Conservation (phyloP, 1,140 invertebrate species). For the Xylocopa sonorina region DNA sequence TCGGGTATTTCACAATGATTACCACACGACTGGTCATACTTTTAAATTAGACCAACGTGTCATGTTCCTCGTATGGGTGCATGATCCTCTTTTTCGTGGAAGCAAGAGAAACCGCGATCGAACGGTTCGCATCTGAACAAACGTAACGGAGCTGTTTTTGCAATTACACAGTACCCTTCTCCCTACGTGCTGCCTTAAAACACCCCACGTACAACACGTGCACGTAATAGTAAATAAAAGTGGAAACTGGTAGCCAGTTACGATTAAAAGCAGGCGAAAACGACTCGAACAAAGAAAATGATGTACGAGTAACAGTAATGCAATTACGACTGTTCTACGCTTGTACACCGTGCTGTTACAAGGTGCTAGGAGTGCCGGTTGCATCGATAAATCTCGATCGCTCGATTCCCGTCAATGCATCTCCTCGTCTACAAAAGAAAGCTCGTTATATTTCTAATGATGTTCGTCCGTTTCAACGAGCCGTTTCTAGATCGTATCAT, state of each 20-base stretch:
- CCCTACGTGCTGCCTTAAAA: too few species aligned
- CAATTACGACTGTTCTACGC: slow-evolving; percentile 3
- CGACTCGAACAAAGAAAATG: slow-evolving; percentile 7
- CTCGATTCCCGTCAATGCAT: not conserved
- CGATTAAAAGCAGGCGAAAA: too few species aligned
- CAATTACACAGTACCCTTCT: not conserved
- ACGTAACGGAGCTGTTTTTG: slow-evolving; percentile 11
- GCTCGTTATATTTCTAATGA: not conserved
- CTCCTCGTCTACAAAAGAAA: not conserved
- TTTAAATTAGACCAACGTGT: slow-evolving; percentile 1
- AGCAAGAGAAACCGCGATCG: not conserved
- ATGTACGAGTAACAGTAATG: slow-evolving; percentile 29
- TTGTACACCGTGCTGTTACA: slow-evolving; percentile 44
- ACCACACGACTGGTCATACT: not conserved
- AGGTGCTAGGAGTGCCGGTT: slow-evolving; percentile 25
- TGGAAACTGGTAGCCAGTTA: slow-evolving; percentile 16
- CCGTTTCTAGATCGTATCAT: not conserved
- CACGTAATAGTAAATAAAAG: slow-evolving; percentile 10
- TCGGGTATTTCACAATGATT: not conserved
- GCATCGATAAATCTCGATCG: slow-evolving; percentile 24
- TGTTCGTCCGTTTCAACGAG: not conserved
- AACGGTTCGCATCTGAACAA: not conserved
- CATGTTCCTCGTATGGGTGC: not conserved
- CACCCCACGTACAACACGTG: not conserved
- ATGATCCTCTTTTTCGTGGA: not conserved